phyloP scores from a whole-genome alignment of 2,113 vertebrate genomes.

The Sturnira hondurensis region DNA sequence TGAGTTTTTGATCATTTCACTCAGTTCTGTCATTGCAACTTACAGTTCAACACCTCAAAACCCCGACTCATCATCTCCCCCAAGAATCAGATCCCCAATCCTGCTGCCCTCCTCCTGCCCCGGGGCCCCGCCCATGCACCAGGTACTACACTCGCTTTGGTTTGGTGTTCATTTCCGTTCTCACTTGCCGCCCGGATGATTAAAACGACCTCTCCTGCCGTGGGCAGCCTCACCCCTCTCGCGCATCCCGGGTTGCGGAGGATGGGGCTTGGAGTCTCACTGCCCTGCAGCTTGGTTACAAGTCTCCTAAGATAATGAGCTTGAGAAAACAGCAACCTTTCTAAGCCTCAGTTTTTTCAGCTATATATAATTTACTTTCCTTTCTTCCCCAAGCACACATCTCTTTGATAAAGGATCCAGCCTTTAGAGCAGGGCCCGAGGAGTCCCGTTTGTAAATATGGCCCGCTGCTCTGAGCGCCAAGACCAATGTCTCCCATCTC shows the following conservation, averaged over 20 bases:
- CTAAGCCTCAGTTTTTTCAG: not conserved
- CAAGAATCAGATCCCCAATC: not conserved
- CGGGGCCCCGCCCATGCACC: not conserved
- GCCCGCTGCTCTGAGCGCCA: not conserved
- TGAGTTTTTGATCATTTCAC: not conserved
- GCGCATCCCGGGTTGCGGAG: not conserved
- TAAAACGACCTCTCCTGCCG: not conserved
- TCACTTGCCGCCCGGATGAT: not conserved
- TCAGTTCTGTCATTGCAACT: not conserved
- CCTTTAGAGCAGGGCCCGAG: not conserved
- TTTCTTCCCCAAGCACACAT: not conserved
- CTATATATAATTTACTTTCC: not conserved
- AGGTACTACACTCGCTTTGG: not conserved
- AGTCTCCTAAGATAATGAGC: not conserved
- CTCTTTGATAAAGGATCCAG: not conserved
- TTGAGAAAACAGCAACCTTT: not conserved
- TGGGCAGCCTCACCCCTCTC: not conserved
- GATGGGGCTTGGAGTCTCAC: not conserved
- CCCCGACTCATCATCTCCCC: too few relatives aligned
- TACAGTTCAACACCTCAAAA: not conserved
- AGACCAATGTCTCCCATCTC: not conserved
- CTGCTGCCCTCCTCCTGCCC: not conserved
- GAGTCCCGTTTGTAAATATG: not conserved
- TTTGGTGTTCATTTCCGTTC: not conserved
- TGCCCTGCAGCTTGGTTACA: not conserved